phyloP scores from a whole-genome alignment of 2,113 vertebrate species.

The Coracopsis vasa region DNA sequence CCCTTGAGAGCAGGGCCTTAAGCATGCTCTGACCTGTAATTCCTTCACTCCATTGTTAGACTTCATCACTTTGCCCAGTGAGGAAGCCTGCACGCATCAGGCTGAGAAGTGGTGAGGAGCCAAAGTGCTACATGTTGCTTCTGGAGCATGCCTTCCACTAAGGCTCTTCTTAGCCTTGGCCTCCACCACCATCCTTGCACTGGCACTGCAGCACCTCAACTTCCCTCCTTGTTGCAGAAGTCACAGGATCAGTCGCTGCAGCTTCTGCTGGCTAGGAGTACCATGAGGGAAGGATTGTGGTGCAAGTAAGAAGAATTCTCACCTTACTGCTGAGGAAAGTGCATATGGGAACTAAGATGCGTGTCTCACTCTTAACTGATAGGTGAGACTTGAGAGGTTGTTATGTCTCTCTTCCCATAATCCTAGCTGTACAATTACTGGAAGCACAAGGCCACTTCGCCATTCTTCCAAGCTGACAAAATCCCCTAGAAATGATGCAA shows the following conservation, averaged over 20 bases:
- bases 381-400: background rate
- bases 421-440: background rate
- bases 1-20: background rate
- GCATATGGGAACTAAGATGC: background rate
- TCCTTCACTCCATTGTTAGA: background rate
- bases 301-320: background rate
- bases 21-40: fast-evolving
- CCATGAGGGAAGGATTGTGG: background rate
- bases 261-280: background rate
- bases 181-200: background rate
- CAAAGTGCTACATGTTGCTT: background rate
- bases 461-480: background rate
- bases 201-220: background rate
- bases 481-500: background rate
- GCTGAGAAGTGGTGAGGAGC: background rate
- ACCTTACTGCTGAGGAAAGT: background rate
- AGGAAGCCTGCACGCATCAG: background rate
- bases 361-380: background rate
- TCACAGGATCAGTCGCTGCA: background rate
- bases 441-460: background rate
- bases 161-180: background rate
- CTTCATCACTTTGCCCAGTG: background rate
- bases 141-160: background rate
- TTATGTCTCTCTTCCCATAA: background rate
- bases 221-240: background rate